phyloP scores from a whole-genome alignment of 2,797 vertebrate genomes.

The Atherinosoma microstoma region DNA sequence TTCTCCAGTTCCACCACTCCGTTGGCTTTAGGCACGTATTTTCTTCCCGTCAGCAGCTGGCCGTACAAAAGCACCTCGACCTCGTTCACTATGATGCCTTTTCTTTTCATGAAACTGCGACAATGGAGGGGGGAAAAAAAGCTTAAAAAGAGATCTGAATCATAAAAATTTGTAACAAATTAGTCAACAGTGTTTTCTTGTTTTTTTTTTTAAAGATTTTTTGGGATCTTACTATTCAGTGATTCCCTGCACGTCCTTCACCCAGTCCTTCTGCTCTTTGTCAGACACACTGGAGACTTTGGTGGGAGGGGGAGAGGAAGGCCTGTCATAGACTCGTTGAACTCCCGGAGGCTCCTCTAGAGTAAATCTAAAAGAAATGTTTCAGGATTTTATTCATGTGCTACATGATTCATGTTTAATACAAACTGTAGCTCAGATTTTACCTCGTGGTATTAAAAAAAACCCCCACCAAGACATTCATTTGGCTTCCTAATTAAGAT shows the following conservation, averaged over 20 bases:
- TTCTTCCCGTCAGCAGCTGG: slow-evolving; percentile 91
- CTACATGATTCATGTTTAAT: neutral
- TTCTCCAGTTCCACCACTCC: slow-evolving; percentile 93
- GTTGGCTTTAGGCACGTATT: slow-evolving; percentile 89
- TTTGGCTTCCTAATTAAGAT: no score
- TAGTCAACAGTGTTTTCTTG: neutral
- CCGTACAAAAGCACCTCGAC: slow-evolving; percentile 89
- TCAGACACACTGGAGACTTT: slow-evolving; percentile 88
- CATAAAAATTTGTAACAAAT: neutral
- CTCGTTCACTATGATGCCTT: slow-evolving; percentile 93
- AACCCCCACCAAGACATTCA: neutral
- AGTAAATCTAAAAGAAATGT: slow-evolving; percentile 83
- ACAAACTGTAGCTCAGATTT: neutral
- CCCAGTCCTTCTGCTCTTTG: slow-evolving; percentile 91
- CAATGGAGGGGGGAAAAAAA: slow-evolving; percentile 11
- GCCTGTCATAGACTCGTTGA: slow-evolving; percentile 87
- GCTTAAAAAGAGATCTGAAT: neutral
- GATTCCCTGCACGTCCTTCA: slow-evolving; percentile 93
- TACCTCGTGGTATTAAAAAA: neutral
- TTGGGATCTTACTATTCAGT: slow-evolving; percentile 89
- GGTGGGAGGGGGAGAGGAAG: slow-evolving; percentile 85
- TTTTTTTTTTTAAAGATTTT: neutral
- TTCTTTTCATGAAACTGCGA: slow-evolving; percentile 89
- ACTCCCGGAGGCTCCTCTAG: slow-evolving; percentile 89
- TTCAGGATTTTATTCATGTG: neutral